These are phyloP conservation scores for Epiblema foenella DNA, from an alignment of 2,888 invertebrate genomes.

Conservation along the genomic window DNA sequence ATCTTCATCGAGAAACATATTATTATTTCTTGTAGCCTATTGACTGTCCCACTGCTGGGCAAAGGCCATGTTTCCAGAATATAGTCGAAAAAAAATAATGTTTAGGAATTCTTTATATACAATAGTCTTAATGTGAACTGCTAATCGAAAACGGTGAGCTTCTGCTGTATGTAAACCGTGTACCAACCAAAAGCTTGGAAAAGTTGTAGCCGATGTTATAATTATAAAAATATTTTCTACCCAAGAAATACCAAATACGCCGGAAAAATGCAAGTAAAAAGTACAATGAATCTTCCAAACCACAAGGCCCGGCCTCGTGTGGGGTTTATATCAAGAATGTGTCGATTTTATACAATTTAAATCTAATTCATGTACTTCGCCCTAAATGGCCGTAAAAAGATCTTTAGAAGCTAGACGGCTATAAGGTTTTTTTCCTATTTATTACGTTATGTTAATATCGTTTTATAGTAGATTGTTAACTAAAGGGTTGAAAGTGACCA, in stretches of 20 bases:
- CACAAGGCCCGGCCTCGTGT: not conserved
- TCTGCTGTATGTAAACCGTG: slow-evolving; percentile 24
- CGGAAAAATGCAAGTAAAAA: not conserved
- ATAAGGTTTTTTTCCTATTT: slow-evolving; percentile 25
- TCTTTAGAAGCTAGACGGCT: slow-evolving; percentile 19
- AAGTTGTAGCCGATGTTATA: slow-evolving; percentile 21
- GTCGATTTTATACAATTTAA: not conserved
- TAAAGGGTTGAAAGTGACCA: too few species aligned
- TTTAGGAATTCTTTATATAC: not conserved
- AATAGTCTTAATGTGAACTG: not conserved
- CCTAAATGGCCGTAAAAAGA: not conserved
- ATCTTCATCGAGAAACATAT: too few species aligned
- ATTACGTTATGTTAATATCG: slow-evolving; percentile 26
- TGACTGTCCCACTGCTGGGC: too few species aligned
- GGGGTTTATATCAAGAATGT: not conserved
- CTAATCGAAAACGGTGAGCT: not conserved
- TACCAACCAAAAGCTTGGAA: slow-evolving; percentile 29
- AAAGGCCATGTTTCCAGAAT: too few species aligned
- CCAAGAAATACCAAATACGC: not conserved
- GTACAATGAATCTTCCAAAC: slow-evolving; percentile 4
- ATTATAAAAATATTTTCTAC: not conserved
- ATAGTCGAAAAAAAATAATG: not conserved
- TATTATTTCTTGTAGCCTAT: too few species aligned
- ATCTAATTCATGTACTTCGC: not conserved
- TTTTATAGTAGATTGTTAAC: slow-evolving; percentile 13